Conservation (phyloP, 2,113 vertebrate genomes). For the Dasyornis broadbenti region DNA sequence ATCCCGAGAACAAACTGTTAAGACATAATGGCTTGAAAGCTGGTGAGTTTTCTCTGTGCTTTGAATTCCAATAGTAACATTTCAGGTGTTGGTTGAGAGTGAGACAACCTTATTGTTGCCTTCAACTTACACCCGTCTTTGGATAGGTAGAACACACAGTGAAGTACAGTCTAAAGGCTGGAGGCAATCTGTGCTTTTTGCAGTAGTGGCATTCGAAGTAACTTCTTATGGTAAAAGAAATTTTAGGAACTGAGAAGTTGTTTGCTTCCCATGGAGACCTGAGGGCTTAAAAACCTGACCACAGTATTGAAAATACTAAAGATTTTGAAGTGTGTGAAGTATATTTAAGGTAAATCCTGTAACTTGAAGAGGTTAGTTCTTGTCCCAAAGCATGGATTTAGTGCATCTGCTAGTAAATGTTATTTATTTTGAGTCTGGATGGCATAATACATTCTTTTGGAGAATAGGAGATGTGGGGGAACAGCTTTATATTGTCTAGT, state of each 20-base stretch:
- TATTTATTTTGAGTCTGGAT: neutral
- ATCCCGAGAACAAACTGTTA: neutral
- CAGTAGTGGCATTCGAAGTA: neutral
- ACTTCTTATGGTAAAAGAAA: neutral
- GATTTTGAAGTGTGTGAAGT: neutral
- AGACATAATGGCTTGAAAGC: neutral
- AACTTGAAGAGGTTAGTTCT: neutral
- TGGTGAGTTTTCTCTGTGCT: neutral
- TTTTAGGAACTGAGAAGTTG: neutral
- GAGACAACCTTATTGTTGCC: neutral
- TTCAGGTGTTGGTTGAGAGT: rapidly evolving
- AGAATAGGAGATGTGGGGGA: neutral
- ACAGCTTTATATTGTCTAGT: neutral
- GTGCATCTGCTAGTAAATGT: neutral
- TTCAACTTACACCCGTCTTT: neutral
- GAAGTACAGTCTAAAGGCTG: neutral
- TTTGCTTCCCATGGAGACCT: neutral
- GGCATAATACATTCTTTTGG: neutral
- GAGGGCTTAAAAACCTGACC: neutral
- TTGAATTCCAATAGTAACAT: neutral
- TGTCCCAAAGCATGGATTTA: neutral
- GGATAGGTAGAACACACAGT: neutral
- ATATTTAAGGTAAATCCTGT: neutral
- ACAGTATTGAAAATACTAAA: neutral
- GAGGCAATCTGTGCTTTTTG: neutral